phyloP scores from a whole-genome alignment of 2,888 invertebrate genomes.

The Acanthosepion esculentum region DNA sequence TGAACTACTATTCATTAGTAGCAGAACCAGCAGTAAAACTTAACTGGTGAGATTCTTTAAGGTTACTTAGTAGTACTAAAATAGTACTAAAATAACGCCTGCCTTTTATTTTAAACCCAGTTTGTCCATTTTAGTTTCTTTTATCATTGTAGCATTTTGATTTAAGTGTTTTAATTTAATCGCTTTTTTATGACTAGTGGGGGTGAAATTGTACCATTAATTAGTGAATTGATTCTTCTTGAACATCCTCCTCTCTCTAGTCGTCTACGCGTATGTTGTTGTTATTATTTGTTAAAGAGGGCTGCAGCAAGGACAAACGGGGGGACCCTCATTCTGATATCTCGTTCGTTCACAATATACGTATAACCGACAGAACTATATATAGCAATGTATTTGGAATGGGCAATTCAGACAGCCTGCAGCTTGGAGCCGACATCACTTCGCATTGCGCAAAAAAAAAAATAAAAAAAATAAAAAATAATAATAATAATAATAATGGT shows the following conservation, averaged over 20 bases:
- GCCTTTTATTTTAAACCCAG: not conserved
- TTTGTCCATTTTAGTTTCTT: not conserved
- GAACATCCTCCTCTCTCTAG: not conserved
- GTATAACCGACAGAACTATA: slow-evolving; percentile 34
- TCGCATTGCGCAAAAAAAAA: slow-evolving; percentile 48
- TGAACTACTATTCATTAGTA: not conserved
- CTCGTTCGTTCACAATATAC: slow-evolving; percentile 38
- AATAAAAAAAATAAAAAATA: not conserved
- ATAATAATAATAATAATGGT: slow-evolving; percentile 39
- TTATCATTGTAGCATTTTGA: no score
- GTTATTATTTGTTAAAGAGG: not conserved
- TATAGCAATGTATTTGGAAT: slow-evolving; percentile 46
- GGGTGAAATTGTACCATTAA: not conserved
- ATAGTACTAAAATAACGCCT: not conserved
- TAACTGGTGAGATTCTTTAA: not conserved
- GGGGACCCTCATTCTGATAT: slow-evolving; percentile 56
- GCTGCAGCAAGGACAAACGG: slow-evolving; percentile 44
- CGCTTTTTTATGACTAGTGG: not conserved
- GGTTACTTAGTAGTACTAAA: not conserved
- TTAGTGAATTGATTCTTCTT: not conserved
- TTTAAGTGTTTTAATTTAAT: not conserved
- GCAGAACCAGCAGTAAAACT: slow-evolving; percentile 8
- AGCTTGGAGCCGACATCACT: slow-evolving; percentile 46
- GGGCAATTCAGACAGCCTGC: slow-evolving; percentile 45
- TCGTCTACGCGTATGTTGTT: not conserved